A percentile compares a stretch with the other conserved stretches of the same genome.
Conservation (phyloP, 2,113 vertebrate genomes). For the Pterocles gutturalis region DNA sequence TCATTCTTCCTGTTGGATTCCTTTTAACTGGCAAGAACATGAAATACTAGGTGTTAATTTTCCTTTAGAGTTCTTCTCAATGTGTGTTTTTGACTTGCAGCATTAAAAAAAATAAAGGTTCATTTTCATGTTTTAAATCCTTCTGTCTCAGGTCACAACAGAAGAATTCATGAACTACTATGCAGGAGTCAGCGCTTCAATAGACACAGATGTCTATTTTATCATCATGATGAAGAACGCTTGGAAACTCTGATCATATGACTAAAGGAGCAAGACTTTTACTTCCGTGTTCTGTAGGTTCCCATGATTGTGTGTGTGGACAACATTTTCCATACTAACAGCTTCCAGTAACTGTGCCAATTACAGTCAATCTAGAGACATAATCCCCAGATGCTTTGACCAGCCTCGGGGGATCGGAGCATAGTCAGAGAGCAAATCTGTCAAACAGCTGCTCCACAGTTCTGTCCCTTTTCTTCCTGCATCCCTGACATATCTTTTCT, state of each 20-base stretch:
- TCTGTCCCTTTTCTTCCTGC: neutral
- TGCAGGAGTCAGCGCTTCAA: constrained; percentile 92
- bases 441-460: neutral
- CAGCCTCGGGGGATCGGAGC: neutral
- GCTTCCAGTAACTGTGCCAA: neutral
- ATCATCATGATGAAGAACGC: constrained; percentile 94
- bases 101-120: neutral
- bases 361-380: constrained; percentile 1
- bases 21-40: neutral
- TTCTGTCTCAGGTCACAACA: constrained; percentile 85
- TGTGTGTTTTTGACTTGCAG: neutral
- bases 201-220: constrained; percentile 93
- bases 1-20: neutral
- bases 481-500: neutral
- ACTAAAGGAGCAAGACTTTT: neutral
- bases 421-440: neutral
- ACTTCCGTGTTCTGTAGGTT: neutral
- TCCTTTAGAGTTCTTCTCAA: neutral
- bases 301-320: neutral
- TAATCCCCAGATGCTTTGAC: neutral
- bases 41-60: neutral
- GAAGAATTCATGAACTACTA: constrained; percentile 97
- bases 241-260: constrained; percentile 83
- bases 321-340: neutral
- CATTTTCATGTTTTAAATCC: constrained; percentile 43